Evolutionary conservation across 2,888 invertebrate genomes (phyloP), one percentile per base, ranked within the genome.

Genomic region (Meandrusa payeni): DNA sequence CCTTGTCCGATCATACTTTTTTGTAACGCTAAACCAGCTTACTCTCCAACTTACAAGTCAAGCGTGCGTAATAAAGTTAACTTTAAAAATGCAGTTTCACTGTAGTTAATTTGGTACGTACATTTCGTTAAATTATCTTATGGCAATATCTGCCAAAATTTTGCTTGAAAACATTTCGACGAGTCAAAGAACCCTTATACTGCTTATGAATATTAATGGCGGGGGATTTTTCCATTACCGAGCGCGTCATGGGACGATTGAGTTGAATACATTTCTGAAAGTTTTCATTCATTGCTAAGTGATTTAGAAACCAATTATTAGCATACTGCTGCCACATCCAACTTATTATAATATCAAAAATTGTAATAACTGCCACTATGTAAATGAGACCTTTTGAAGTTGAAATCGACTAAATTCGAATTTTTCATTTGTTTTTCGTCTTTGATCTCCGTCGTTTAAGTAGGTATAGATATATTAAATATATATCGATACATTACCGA

Each of bases 151-250:
- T 26, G 26, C 12, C 22, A 38, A 31, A 24, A 23, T 47, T 39
- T 36, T 32, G 24, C 41, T 43, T 17, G 23, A 24, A 50, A 52
- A 54, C 54, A 49, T 50, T 54, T 51, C 49, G 48, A 54, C 50
- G 50, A 59, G 59, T 53, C 58, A 55, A 58, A 55, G 55, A 57
- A 44, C 44, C 33, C 44, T 32, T 55, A 52, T 58, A 61, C 61
- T 55, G 51, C 66, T 67, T 70, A 76, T 76, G 72, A 75, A 76
- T 75, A 75, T 74, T 72, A 72, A 76, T 70, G 69, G 50, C 45
- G 48, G 26, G 59, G 66, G 64, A 71, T 71, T 73, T 74, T 76
- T 71, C 75, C 73, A 75, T 74, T 72, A 73, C 68, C 64, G 40
- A 32, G 39, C 41, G 41, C 50, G 45, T 41, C 31, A 19, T 28